Evolutionary conservation across 64 coral and sea anemone genomes (phyloP), one percentile per base, ranked within the genome.

Genomic region (Stylophora pistillata): DNA sequence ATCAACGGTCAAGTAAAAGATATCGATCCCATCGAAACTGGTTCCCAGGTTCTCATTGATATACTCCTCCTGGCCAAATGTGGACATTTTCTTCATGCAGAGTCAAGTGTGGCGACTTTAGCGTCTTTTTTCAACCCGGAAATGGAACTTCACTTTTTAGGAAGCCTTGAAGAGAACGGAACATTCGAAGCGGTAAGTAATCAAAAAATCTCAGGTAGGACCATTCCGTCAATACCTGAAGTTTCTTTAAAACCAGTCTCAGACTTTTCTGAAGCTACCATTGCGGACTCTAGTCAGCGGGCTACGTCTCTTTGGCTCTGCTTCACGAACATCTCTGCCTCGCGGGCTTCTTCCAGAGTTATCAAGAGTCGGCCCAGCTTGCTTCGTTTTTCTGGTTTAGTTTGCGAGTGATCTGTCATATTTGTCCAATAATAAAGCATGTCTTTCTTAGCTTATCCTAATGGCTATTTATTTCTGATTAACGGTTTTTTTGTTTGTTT

Each of bases 21-120:
- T 9, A 56, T 56, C 77, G 56, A 77, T 58, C 33, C 55, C 7
- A 74, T 84, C 21, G 78, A 93, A 63, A 59, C 87, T n/a, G 93
- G 88, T 63, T 54, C 93, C 76, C 80, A 94, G 53, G 88, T 94
- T 56, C 71, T 94, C 30, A 87, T 94, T 18, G 93, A 94, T n/a
- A 90, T 94, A 56, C 53, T 94, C 0, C 32, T 94, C 63, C 34
- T 94, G 81, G 74, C 93, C 11, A 90, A 78, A 78, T 90, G 88
- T n/a, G 37, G 58, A 34, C 73, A 90, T 27, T 94, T 94, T 21
- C 78, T 94, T 30, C 88, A 90, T 53, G 81, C 34, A n/a, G 93
- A 94, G 55, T 90, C 88, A 61, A 90, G 93, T 68, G 93, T 94
- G n/a, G 75, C 93, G 15, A 74, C 88, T 17, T 54, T 94, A 15